Base-by-base conservation (phyloP, 2,888 invertebrate genomes). In the Xestia rhomboidea region DNA sequence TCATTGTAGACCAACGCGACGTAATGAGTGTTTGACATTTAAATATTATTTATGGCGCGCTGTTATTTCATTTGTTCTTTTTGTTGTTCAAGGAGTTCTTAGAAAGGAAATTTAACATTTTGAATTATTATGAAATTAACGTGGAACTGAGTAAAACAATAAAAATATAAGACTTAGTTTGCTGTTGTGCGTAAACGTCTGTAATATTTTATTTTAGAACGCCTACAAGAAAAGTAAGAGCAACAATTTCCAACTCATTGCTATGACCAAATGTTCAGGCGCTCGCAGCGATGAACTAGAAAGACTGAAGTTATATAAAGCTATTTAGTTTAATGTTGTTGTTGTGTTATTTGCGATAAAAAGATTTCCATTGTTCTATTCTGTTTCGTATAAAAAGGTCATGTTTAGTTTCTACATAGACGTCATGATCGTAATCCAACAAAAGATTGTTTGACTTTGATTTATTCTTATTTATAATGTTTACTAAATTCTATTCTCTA, bases 231-330 rank as follows among this genome's bases (percentile, higher is more conserved):
- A 84, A 87, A 81, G 60, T 78, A 62, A 77, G 79, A 84, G 80
- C 83, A 86, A 80, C 63, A 62, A 79, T 76, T 79, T 79, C 44
- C 73, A 72, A 77, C 57, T 80, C 64, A 63, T 86, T 83, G 86
- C 88, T 82, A 70, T 77, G 67, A 76, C 41, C 71, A 68, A 84
- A 84, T 68, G 71, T 74, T 77, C 44, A 88, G 89, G 89, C 89
- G 86, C 73, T 83, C 64, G 44, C 57, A 44, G 34, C 30, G 27
- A 27, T 60, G 6, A 13, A 77, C 69, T 69, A 69, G 62, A 76
- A 73, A 44, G 24, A 73, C n/a, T n/a, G n/a, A 41, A 66, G 68
- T 73, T 46, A 60, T 38, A 24, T 41, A 30, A 15, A 69, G 38
- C 30, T 57, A 51, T 80, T 75, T 51, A 44, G 24, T 74, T 72